Conservation (phyloP, 2,888 invertebrate species). For the Allophyes oxyacanthae region DNA sequence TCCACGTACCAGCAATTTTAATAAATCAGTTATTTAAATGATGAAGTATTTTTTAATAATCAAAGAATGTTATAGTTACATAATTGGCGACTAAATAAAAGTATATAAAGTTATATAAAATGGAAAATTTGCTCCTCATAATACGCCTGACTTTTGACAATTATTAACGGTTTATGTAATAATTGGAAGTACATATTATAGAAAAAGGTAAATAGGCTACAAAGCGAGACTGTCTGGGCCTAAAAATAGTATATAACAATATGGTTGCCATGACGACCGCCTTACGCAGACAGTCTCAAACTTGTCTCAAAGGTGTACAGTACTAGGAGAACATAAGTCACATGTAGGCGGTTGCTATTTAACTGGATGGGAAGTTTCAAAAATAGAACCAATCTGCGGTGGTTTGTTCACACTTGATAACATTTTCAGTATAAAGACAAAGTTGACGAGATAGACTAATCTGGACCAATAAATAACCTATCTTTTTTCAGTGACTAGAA, state of each 20-base stretch:
- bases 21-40: too few relatives aligned
- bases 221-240: constrained; percentile 29
- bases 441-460: too few relatives aligned
- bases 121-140: neutral
- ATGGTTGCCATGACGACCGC: constrained; percentile 64
- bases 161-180: neutral
- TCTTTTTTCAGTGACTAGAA: too few relatives aligned
- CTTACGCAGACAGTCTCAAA: constrained; percentile 49
- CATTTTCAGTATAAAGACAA: too few relatives aligned
- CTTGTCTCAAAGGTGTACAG: constrained; percentile 37
- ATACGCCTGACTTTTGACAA: neutral
- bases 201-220: constrained; percentile 10
- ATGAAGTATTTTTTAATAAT: too few relatives aligned
- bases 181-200: neutral
- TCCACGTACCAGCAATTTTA: too few relatives aligned
- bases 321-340: constrained; percentile 58
- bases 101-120: too few relatives aligned
- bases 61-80: too few relatives aligned
- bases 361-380: constrained; percentile 19
- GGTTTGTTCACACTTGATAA: too few relatives aligned
- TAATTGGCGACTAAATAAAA: too few relatives aligned
- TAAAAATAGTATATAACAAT: constrained; percentile 52
- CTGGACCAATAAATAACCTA: too few relatives aligned
- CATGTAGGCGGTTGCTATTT: constrained; percentile 47
- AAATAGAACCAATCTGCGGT: too few relatives aligned